Conservation (phyloP, 2,797 vertebrate species). For the Fistularia tabacaria region DNA sequence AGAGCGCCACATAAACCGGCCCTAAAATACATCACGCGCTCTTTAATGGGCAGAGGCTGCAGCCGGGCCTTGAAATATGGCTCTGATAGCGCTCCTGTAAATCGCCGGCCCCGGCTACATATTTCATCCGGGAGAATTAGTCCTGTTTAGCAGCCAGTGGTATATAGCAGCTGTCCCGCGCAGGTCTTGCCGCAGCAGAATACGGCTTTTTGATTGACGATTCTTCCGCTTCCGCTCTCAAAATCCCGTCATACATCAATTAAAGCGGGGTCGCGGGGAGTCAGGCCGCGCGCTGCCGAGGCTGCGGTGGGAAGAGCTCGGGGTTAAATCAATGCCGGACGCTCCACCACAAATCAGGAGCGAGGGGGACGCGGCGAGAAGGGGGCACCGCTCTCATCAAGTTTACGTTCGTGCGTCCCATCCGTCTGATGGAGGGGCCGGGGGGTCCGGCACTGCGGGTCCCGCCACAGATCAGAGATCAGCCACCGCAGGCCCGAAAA, state of each 20-base stretch:
- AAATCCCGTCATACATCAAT: constrained; percentile 26
- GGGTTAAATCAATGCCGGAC: constrained; percentile 49
- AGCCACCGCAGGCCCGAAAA: no score
- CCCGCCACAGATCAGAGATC: no score
- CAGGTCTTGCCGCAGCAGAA: constrained; percentile 31
- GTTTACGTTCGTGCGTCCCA: constrained; percentile 64
- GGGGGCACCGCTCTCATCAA: constrained; percentile 45
- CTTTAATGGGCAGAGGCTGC: constrained; percentile 69
- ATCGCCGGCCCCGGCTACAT: constrained; percentile 57
- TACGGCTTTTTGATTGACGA: constrained; percentile 51
- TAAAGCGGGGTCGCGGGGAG: constrained; percentile 4
- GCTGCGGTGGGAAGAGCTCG: not conserved
- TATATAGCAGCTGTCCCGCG: constrained; percentile 59
- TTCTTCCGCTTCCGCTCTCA: constrained; percentile 9
- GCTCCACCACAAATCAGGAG: constrained; percentile 52
- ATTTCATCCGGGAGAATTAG: constrained; percentile 74
- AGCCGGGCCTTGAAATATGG: constrained; percentile 67
- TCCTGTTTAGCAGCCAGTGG: constrained; percentile 65
- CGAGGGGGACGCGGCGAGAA: no score
- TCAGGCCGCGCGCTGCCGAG: no score
- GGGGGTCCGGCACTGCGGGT: constrained; percentile 33
- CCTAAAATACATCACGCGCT: constrained; percentile 70
- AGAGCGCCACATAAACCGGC: constrained; percentile 73
- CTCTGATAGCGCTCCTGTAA: constrained; percentile 69
- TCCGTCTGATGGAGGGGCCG: constrained; percentile 61